A percentile compares a stretch with the other conserved stretches of the same genome.
Evolutionary conservation across 2,113 vertebrate species (phyloP).

Genomic region (Dicentrarchus labrax): DNA sequence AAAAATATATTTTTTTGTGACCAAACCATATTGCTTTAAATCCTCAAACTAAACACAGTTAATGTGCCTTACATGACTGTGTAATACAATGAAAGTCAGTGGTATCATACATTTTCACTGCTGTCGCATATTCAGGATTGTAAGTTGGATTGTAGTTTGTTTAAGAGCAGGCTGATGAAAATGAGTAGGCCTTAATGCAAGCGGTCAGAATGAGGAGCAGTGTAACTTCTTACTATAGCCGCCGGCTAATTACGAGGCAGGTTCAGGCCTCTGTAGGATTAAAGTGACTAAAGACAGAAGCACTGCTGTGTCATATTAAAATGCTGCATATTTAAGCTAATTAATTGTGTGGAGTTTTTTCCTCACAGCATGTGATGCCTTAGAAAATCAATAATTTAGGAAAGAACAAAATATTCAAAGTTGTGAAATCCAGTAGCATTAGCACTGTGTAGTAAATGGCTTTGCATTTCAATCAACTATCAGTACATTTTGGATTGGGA

Average conservation of each 20-base stretch:
- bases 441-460: background rate
- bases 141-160: background rate
- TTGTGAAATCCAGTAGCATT: background rate
- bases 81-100: background rate
- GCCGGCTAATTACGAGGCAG: slow-evolving; percentile 19
- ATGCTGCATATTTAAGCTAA: background rate
- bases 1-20: background rate
- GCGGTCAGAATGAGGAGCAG: background rate
- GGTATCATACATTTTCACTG: background rate
- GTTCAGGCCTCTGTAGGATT: slow-evolving; percentile 36
- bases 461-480: background rate
- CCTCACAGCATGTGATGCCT: background rate
- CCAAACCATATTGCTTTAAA: background rate
- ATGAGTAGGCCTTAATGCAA: background rate
- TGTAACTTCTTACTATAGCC: slow-evolving; percentile 20
- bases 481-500: background rate
- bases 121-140: background rate
- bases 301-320: background rate
- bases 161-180: background rate
- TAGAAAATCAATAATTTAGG: background rate
- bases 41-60: background rate
- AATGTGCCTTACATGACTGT: background rate
- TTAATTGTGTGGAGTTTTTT: background rate
- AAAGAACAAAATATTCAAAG: background rate
- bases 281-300: slow-evolving; percentile 29